phyloP scores from a whole-genome alignment of 2,888 invertebrate genomes.

The Netelia inedita region DNA sequence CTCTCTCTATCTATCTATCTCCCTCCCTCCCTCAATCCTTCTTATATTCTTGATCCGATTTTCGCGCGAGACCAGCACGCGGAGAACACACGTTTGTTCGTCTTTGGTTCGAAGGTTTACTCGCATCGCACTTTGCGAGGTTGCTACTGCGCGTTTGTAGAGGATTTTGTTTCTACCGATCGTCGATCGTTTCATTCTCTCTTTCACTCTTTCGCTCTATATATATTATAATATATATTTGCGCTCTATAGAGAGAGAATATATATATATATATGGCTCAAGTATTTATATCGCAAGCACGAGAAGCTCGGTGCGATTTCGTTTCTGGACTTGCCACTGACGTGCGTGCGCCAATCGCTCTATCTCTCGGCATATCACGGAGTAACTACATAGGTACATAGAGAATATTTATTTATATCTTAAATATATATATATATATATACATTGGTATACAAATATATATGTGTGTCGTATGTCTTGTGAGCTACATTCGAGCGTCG shows the following conservation, averaged over 20 bases:
- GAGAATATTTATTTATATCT: constrained; percentile 9
- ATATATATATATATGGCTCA: neutral
- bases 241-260: too few relatives aligned
- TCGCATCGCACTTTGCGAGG: neutral
- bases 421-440: constrained; percentile 5
- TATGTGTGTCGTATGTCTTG: constrained; percentile 1
- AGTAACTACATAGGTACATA: constrained; percentile 40
- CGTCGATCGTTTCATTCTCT: constrained; percentile 3
- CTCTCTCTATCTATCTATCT: constrained; percentile 33
- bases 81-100: constrained; percentile 12
- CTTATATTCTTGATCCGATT: constrained; percentile 8
- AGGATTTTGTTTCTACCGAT: neutral
- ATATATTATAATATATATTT: neutral
- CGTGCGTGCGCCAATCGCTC: constrained; percentile 66
- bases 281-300: neutral
- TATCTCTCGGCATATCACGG: constrained; percentile 69
- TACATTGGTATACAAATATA: neutral
- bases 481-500: constrained; percentile 39
- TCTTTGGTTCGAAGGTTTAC: neutral
- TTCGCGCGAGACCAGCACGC: constrained; percentile 15
- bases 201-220: neutral
- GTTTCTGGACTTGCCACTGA: constrained; percentile 27
- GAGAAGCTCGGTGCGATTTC: constrained; percentile 27
- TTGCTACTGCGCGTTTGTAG: neutral
- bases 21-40: constrained; percentile 24